A percentile compares a stretch with the other conserved stretches of the same genome.
Evolutionary conservation across 1,140 invertebrate genomes (phyloP).

Genomic region (Pseudomyrmex pallidus): DNA sequence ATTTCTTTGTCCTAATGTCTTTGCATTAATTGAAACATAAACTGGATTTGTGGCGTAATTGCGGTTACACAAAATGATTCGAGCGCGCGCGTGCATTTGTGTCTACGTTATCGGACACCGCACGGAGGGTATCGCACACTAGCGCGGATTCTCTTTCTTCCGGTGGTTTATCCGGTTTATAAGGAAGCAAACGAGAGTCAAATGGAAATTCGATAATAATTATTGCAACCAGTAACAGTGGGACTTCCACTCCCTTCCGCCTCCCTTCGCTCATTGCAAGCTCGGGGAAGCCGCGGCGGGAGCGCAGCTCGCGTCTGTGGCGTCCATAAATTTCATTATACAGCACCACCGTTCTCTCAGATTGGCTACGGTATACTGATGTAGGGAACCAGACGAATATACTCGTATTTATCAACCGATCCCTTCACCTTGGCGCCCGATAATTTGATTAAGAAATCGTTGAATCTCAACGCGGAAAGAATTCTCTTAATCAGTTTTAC

Average conservation of each 20-base stretch:
- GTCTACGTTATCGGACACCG: background rate
- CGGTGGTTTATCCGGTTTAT: conserved; percentile 6
- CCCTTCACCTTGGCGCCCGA: conserved; percentile 39
- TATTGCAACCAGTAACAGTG: conserved; percentile 59
- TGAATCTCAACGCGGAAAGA: conserved; percentile 5
- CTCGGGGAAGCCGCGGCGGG: conserved; percentile 59
- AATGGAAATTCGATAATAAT: conserved; percentile 81
- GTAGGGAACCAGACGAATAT: conserved; percentile 65
- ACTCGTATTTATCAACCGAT: conserved; percentile 65
- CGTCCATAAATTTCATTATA: conserved; percentile 76
- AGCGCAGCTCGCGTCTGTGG: conserved; percentile 57
- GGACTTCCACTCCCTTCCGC: conserved; percentile 8
- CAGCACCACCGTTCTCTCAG: conserved; percentile 36
- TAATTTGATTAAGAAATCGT: conserved; percentile 74
- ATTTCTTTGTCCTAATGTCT: no score
- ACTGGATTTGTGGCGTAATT: no score
- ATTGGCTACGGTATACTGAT: conserved; percentile 64
- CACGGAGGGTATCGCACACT: conserved; percentile 27
- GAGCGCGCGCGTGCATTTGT: no score
- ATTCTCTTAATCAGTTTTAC: background rate
- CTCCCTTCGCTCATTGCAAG: conserved; percentile 23
- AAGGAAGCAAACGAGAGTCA: conserved; percentile 75
- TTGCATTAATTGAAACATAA: no score
- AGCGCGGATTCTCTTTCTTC: conserved; percentile 6
- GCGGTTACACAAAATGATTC: no score